These are phyloP conservation scores for Oplegnathus fasciatus DNA, from an alignment of 2,113 vertebrate genomes.

Conservation along the genomic window DNA sequence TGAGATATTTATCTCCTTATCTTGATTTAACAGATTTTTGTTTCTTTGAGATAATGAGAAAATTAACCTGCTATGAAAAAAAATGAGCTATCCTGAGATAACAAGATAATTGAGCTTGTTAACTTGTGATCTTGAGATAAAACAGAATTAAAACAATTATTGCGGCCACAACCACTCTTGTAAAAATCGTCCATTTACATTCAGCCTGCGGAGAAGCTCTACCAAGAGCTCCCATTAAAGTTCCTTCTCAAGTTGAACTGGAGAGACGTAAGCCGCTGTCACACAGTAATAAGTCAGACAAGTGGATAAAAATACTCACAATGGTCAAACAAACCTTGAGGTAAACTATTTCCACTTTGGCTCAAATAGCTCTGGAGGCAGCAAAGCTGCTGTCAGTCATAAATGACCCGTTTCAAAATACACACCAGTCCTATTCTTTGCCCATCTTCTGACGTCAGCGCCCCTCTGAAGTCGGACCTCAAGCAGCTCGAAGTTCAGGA, in stretches of 20 bases:
- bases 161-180: not conserved
- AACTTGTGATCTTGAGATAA: slow-evolving; percentile 11
- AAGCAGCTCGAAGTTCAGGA: slow-evolving; percentile 16
- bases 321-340: slow-evolving; percentile 46
- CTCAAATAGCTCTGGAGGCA: slow-evolving; percentile 27
- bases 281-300: slow-evolving; percentile 22
- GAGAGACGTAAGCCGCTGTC: not conserved
- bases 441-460: slow-evolving; percentile 2
- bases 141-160: slow-evolving; percentile 12
- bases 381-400: slow-evolving; percentile 38
- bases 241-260: slow-evolving; percentile 4
- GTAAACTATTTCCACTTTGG: slow-evolving; percentile 49
- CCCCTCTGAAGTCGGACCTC: slow-evolving; percentile 31
- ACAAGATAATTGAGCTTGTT: not conserved
- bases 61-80: not conserved
- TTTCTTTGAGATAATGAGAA: not conserved
- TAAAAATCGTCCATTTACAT: not conserved
- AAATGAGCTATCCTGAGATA: not conserved
- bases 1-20: not conserved
- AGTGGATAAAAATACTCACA: slow-evolving; percentile 50
- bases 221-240: slow-evolving; percentile 36
- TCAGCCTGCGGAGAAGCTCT: slow-evolving; percentile 2
- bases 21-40: not conserved
- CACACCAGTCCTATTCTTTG: not conserved
- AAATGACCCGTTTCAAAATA: slow-evolving; percentile 29